phyloP scores from a whole-genome alignment of 64 coral and sea anemone species.

The Montipora capricornis region DNA sequence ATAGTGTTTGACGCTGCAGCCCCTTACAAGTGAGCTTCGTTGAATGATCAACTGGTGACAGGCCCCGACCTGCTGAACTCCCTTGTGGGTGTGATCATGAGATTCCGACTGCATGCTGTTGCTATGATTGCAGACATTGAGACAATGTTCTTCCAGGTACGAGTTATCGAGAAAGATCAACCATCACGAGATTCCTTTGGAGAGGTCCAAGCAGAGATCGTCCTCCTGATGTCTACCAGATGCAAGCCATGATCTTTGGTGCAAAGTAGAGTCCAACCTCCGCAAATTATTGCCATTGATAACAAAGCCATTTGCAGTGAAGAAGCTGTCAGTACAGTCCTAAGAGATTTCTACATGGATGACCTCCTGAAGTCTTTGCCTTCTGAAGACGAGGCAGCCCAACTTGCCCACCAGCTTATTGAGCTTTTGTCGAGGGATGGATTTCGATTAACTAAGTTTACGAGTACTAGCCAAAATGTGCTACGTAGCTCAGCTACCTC shows the following conservation, averaged over 20 bases:
- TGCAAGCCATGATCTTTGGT: conserved; percentile 48
- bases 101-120: conserved; percentile 10
- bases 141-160: conserved; percentile 67
- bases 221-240: conserved; percentile 21
- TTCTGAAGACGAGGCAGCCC: conserved; percentile 40
- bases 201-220: background rate
- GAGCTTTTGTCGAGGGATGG: conserved; percentile 32
- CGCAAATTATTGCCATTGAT: conserved; percentile 24
- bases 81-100: conserved; percentile 25
- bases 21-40: conserved; percentile 1
- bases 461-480: conserved; percentile 26
- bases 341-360: conserved; percentile 64
- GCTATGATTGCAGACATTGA: conserved; percentile 58
- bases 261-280: conserved; percentile 40
- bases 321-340: background rate
- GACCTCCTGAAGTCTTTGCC: conserved; percentile 22
- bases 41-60: background rate
- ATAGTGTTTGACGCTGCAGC: conserved; percentile 68
- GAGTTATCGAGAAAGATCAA: background rate
- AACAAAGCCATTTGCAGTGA: background rate
- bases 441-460: conserved; percentile 46
- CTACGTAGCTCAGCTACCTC: background rate
- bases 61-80: background rate
- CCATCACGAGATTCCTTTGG: conserved; percentile 51
- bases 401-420: background rate